phyloP scores from a whole-genome alignment of 2,113 vertebrate genomes.

The Lates calcarifer region DNA sequence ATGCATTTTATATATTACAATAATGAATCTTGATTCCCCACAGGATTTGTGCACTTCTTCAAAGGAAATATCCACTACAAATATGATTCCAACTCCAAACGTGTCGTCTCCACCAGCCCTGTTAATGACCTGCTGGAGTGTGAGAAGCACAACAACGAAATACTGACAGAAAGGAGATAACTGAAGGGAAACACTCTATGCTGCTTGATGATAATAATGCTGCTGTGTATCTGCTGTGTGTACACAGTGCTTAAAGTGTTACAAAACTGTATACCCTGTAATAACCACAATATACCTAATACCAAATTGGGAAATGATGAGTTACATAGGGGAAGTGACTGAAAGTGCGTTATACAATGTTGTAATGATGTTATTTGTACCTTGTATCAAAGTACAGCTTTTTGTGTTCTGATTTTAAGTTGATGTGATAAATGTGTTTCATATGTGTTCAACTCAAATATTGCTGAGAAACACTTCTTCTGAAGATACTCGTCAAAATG shows the following conservation, averaged over 20 bases:
- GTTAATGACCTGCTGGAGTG: slow-evolving; percentile 65
- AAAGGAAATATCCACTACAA: slow-evolving; percentile 60
- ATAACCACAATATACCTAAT: slow-evolving; percentile 8
- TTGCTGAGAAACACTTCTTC: neutral
- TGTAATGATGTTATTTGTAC: slow-evolving; percentile 20
- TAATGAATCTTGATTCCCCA: neutral
- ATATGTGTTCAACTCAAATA: neutral
- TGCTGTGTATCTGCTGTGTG: neutral
- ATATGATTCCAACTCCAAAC: slow-evolving; percentile 57
- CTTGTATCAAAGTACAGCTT: neutral
- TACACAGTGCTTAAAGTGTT: neutral
- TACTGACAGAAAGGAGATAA: neutral
- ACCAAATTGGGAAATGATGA: slow-evolving; percentile 4
- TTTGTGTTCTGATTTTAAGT: neutral
- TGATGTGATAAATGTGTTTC: neutral
- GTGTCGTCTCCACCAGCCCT: slow-evolving; percentile 11
- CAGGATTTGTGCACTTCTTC: slow-evolving; percentile 75
- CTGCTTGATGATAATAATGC: no score
- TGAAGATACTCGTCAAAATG: neutral
- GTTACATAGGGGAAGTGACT: slow-evolving; percentile 47
- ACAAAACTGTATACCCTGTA: neutral
- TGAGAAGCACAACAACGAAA: slow-evolving; percentile 5
- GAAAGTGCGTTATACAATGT: neutral
- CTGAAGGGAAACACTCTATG: accelerated
- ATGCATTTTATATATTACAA: neutral